These are phyloP conservation scores for Actenoides hombroni DNA, from an alignment of 2,113 vertebrate species.

Conservation along the genomic window DNA sequence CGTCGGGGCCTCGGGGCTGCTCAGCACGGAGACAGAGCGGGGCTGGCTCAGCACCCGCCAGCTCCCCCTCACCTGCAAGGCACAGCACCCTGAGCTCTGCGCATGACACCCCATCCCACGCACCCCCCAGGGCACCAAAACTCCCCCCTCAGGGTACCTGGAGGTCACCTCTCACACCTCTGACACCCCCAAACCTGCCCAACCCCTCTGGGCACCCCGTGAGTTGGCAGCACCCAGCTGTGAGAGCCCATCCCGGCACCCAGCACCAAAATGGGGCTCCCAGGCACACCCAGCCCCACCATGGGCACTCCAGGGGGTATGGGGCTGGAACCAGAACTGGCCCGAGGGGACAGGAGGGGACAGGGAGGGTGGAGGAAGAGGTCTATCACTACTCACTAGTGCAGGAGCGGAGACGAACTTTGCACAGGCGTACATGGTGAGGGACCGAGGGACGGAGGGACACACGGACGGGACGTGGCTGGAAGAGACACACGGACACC, in stretches of 20 bases:
- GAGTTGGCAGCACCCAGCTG: neutral
- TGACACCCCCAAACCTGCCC: accelerated
- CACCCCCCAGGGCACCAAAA: neutral
- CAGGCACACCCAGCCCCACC: accelerated
- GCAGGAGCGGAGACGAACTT: conserved; percentile 83
- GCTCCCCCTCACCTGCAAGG: conserved; percentile 68
- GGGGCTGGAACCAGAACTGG: too few species aligned
- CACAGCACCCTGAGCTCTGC: neutral
- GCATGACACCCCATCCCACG: accelerated
- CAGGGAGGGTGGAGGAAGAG: accelerated
- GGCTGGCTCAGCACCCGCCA: conserved; percentile 66
- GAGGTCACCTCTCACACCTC: neutral
- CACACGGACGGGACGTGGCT: neutral
- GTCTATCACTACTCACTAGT: conserved; percentile 79
- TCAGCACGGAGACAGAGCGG: conserved; percentile 55
- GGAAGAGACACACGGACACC: neutral
- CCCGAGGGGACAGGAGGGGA: neutral
- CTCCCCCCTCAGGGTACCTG: accelerated
- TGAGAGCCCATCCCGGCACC: neutral
- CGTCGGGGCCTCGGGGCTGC: neutral
- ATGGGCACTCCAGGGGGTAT: neutral
- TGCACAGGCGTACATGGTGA: conserved; percentile 86
- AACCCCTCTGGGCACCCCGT: neutral
- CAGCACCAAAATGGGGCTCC: accelerated
- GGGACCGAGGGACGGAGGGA: neutral